Evolutionary conservation across 2,113 vertebrate species (phyloP), one percentile per base, ranked within the genome.

Genomic region (Puffinus mauretanicus): DNA sequence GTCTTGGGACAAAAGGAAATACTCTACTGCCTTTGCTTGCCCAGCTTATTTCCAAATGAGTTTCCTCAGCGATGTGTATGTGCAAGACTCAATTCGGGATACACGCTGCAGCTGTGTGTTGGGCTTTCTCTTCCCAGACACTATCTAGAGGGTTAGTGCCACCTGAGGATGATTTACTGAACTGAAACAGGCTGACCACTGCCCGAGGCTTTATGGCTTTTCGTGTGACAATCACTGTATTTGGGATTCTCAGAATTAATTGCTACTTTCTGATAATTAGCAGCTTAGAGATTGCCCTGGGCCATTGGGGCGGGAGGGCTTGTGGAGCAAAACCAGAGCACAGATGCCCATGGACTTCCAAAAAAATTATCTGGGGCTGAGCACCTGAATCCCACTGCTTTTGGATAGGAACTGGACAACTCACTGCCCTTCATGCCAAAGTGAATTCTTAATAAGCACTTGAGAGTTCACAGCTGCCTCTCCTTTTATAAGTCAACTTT

Each of bases 321-420:
- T 16, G 44, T 11, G 34, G 66, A 88, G 26, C 26, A 22, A 92
- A 78, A 46, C 29, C 0, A 6, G 19, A 67, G 64, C 10, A 38
- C 32, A 46, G 69, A 69, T 18, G n/a, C 40, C 36, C 1, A 0
- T 0, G 0, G 29, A 22, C 19, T 58, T 49, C 21, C 9, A 15
- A 60, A 90, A 90, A 65, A 58, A 9, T 26, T 7, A 34, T 6
- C 38, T 40, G 85, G 49, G 61, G 65, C 17, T 60, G 15, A 69
- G 61, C 40, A 70, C 32, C 14, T 21, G 42, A 54, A 86, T 57
- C 66, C 54, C 36, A 8, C 4, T 34, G 65, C 10, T 57, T 79
- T 69, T 25, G 51, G 52, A 57, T 21, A 60, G 60, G 62, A 90
- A 66, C 8, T 29, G 92, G 52, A 46, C 62, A 92, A 69, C 2